These are phyloP conservation scores for Plectropomus leopardus DNA, from an alignment of 2,113 vertebrate species.

Conservation along the genomic window DNA sequence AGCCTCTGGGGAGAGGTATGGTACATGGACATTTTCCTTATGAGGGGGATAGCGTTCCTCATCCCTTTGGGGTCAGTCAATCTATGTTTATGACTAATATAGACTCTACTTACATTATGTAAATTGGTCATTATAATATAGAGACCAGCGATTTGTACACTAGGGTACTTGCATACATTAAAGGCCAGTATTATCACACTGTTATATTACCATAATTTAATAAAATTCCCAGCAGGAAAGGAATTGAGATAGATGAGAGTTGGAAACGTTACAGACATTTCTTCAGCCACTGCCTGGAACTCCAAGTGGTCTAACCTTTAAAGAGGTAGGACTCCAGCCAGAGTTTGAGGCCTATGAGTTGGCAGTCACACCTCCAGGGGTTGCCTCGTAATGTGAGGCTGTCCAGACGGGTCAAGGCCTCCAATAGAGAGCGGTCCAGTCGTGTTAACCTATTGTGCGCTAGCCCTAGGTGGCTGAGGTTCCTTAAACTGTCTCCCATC, in stretches of 20 bases:
- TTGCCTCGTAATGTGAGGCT: conserved; percentile 90
- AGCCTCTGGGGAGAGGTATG: too few relatives aligned
- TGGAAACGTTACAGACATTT: not conserved
- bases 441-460: conserved; percentile 91
- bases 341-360: conserved; percentile 93
- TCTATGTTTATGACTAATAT: conserved; percentile 23
- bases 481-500: conserved; percentile 89
- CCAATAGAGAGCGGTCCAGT: conserved; percentile 89
- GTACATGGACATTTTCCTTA: too few relatives aligned
- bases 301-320: conserved; percentile 86
- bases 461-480: conserved; percentile 90
- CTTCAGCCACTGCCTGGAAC: not conserved
- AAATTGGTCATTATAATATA: not conserved
- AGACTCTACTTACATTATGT: not conserved
- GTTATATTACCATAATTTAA: conserved; percentile 5
- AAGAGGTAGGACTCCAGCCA: conserved; percentile 97
- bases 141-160: not conserved
- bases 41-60: too few relatives aligned
- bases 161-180: conserved; percentile 1
- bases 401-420: conserved; percentile 89
- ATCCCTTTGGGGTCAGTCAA: conserved; percentile 1
- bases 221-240: not conserved
- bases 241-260: not conserved
- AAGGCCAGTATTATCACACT: conserved; percentile 31
- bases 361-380: conserved; percentile 96